A percentile compares a stretch with the other conserved stretches of the same genome.
These are phyloP conservation scores for Drosophila eohydei DNA, from an alignment of 2,888 invertebrate genomes.

Conservation along the genomic window DNA sequence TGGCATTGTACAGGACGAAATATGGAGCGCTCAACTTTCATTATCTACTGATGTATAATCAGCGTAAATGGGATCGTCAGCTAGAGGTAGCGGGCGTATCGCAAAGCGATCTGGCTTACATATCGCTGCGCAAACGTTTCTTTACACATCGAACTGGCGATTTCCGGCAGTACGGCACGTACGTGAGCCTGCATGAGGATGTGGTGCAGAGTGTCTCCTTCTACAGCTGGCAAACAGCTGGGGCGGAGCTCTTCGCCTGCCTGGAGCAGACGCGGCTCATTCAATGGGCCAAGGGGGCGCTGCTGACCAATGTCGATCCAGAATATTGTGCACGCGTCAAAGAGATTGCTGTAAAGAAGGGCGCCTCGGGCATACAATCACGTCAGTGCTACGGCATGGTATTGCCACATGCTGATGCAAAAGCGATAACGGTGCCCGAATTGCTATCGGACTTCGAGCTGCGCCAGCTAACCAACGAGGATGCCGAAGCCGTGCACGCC, in stretches of 20 bases:
- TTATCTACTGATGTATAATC: constrained; percentile 79
- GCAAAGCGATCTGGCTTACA: constrained; percentile 24
- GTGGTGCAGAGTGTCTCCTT: constrained; percentile 79
- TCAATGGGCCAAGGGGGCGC: constrained; percentile 72
- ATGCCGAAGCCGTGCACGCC: constrained; percentile 70
- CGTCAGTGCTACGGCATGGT: constrained; percentile 72
- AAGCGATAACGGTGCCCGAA: constrained; percentile 44
- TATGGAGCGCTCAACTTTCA: constrained; percentile 73
- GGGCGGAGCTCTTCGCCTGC: constrained; percentile 71
- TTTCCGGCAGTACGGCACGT: constrained; percentile 77
- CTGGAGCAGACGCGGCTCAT: constrained; percentile 71
- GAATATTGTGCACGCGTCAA: constrained; percentile 59
- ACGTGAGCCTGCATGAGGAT: constrained; percentile 79
- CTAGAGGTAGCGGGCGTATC: constrained; percentile 43
- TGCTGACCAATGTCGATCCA: constrained; percentile 76
- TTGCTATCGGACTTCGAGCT: constrained; percentile 72
- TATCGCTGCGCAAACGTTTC: constrained; percentile 73
- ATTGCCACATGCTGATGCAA: constrained; percentile 56
- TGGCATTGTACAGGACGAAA: constrained; percentile 68
- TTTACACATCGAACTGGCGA: constrained; percentile 73
- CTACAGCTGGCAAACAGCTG: constrained; percentile 69
- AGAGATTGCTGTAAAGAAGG: constrained; percentile 47
- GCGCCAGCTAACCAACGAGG: constrained; percentile 42
- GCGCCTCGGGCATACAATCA: constrained; percentile 56
- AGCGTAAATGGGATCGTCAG: constrained; percentile 78